Base-by-base conservation (phyloP, 2,888 invertebrate genomes). In the Philereme transversata region DNA sequence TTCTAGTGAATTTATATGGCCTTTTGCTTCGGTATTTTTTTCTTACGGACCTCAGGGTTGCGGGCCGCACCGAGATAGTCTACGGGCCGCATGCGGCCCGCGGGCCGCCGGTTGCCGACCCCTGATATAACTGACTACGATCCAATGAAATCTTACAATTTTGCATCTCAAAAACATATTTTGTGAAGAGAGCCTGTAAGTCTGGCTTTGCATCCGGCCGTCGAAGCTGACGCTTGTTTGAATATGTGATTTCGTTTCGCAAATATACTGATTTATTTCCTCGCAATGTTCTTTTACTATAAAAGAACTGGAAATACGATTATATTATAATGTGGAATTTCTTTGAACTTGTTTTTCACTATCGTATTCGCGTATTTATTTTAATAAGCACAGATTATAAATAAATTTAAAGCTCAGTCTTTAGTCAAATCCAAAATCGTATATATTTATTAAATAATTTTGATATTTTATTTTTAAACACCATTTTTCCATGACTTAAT, bases 181-280 rank as follows among this genome's bases (percentile, higher is more conserved):
- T 57, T 63, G 51, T 41, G 40, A 49, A 79, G 71, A 71, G 72
- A 71, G 74, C 72, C 36, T 75, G 71, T 64, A 73, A 74, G 75
- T 74, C 73, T 73, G 79, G 81, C 80, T 84, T 86, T 82, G 74
- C 82, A 82, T 84, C 77, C 77, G 75, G 74, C 74, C 75, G 77
- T 77, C 72, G 72, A 79, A 77, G 75, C 75, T 79, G 82, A 79
- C 81, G 76, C 78, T 75, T 85, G 82, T 88, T 84, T 85, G 86
- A 85, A 87, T 82, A 86, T 84, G 81, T 82, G 86, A 86, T 86
- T 84, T 78, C 73, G 72, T 68, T 60, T 60, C 59, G 73, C 75
- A 76, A 78, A 77, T 74, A 78, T 64, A 74, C 71, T 75, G 75
- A 78, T 78, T 75, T 77, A 78, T 77, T 77, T 76, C 71, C 73